These are phyloP conservation scores for Galleria mellonella DNA, from an alignment of 1,140 invertebrate species.

Conservation along the genomic window DNA sequence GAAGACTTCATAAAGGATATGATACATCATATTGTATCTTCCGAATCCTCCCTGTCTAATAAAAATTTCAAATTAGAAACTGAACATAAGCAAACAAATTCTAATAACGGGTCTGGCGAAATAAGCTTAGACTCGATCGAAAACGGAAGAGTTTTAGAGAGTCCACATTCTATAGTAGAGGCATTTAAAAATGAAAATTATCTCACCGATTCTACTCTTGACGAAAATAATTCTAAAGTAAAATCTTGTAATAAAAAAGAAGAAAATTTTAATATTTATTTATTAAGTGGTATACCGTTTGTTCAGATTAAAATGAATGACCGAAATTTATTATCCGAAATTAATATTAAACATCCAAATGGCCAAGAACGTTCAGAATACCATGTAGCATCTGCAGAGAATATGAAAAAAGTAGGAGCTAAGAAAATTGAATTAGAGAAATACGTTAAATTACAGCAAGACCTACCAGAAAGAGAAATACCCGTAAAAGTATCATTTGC, in stretches of 20 bases:
- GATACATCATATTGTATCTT: conserved; percentile 44
- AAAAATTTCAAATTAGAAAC: conserved; percentile 3
- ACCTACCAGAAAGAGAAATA: conserved; percentile 41
- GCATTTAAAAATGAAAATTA: conserved; percentile 46
- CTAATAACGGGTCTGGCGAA: not conserved
- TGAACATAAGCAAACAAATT: not conserved
- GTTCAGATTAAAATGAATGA: conserved; percentile 42
- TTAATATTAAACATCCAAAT: conserved; percentile 35
- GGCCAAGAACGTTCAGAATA: conserved; percentile 10
- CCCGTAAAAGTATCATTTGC: conserved; percentile 45
- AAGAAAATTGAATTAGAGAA: conserved; percentile 42
- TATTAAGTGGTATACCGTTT: conserved; percentile 26
- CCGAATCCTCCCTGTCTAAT: conserved; percentile 21
- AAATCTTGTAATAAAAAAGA: conserved; percentile 19
- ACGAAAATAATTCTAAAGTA: conserved; percentile 19
- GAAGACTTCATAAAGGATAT: conserved; percentile 52
- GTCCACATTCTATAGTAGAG: conserved; percentile 21
- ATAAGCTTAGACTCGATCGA: not conserved
- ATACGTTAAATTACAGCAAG: conserved; percentile 17
- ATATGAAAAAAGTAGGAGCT: conserved; percentile 36
- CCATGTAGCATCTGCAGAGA: conserved; percentile 45
- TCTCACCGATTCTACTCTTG: conserved; percentile 30
- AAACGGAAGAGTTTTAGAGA: not conserved
- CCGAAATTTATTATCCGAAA: conserved; percentile 47
- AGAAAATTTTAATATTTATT: conserved; percentile 37